Percentiles rank a stretch among this genome's conserved stretches.
These are phyloP conservation scores for Anticlea derivata DNA, from an alignment of 2,888 invertebrate species.

Conservation along the genomic window DNA sequence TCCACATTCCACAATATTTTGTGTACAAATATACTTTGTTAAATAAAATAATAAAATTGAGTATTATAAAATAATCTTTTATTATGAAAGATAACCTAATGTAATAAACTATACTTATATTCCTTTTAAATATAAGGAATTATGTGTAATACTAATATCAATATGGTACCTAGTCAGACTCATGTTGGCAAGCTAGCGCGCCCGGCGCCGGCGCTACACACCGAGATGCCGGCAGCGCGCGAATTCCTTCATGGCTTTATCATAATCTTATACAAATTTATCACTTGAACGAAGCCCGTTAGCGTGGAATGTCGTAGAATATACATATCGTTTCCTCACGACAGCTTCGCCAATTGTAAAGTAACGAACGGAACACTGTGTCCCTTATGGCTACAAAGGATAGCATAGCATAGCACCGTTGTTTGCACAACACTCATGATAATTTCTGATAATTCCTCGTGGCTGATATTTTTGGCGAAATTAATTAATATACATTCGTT, in stretches of 20 bases:
- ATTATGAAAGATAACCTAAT: conserved; percentile 55
- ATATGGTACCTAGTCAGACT: conserved; percentile 62
- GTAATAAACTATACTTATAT: conserved; percentile 37
- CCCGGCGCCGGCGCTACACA: conserved; percentile 31
- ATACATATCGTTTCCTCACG: too few relatives aligned
- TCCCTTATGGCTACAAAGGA: too few relatives aligned
- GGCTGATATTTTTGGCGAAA: too few relatives aligned
- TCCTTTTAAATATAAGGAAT: conserved; percentile 38
- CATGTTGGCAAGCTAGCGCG: conserved; percentile 65
- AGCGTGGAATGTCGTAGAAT: too few relatives aligned
- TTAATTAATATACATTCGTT: too few relatives aligned
- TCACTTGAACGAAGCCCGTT: too few relatives aligned
- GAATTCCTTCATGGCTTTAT: not conserved
- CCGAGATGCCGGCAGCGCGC: not conserved
- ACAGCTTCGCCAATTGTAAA: not conserved
- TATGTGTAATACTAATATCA: too few relatives aligned
- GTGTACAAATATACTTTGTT: conserved; percentile 41
- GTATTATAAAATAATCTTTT: conserved; percentile 59
- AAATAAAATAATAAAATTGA: conserved; percentile 51
- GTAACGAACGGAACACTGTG: too few relatives aligned
- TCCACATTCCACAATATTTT: conserved; percentile 55
- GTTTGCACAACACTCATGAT: conserved; percentile 10
- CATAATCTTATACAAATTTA: too few relatives aligned
- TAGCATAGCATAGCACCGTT: conserved; percentile 8
- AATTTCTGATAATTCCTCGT: too few relatives aligned